These are phyloP conservation scores for Psettodes erumei DNA, from an alignment of 2,113 vertebrate species.

Conservation along the genomic window DNA sequence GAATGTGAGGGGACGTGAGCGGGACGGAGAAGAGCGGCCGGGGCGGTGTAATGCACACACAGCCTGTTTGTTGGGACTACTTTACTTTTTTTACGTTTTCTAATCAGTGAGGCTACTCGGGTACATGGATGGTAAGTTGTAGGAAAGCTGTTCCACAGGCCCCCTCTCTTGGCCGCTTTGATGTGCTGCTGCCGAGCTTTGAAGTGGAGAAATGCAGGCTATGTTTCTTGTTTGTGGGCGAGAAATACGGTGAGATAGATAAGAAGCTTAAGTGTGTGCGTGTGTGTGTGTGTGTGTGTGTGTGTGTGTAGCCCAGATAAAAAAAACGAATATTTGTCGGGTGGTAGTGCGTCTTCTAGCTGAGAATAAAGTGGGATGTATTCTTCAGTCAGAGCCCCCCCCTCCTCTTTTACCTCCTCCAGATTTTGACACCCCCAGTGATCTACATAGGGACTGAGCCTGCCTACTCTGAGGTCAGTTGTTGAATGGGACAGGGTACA, in stretches of 20 bases:
- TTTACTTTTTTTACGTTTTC: constrained; percentile 54
- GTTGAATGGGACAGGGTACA: constrained; percentile 77
- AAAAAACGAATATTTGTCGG: constrained; percentile 67
- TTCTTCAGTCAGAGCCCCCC: constrained; percentile 61
- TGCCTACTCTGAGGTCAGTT: constrained; percentile 81
- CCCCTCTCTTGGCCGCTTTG: constrained; percentile 83
- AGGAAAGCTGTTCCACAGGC: constrained; percentile 77
- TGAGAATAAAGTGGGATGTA: constrained; percentile 74
- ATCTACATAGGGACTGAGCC: constrained; percentile 79
- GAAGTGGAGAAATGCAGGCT: constrained; percentile 84
- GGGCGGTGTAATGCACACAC: constrained; percentile 28
- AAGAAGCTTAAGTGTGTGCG: constrained; percentile 74
- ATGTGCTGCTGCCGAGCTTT: constrained; percentile 86
- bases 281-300: constrained; percentile 13
- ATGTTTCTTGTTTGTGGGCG: constrained; percentile 81
- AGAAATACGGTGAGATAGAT: constrained; percentile 80
- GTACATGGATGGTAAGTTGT: constrained; percentile 86
- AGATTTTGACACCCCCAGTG: constrained; percentile 77
- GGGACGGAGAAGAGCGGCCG: constrained; percentile 17
- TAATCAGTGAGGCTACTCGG: constrained; percentile 44
- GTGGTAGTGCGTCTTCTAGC: constrained; percentile 64
- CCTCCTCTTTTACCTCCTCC: constrained; percentile 56
- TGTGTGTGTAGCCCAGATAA: constrained; percentile 50
- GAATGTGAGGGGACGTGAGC: constrained; percentile 17
- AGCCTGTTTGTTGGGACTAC: constrained; percentile 63